Evolutionary conservation across 2,888 invertebrate species (phyloP), one percentile per base, ranked within the genome.

Genomic region (Sarcophaga subvicina): DNA sequence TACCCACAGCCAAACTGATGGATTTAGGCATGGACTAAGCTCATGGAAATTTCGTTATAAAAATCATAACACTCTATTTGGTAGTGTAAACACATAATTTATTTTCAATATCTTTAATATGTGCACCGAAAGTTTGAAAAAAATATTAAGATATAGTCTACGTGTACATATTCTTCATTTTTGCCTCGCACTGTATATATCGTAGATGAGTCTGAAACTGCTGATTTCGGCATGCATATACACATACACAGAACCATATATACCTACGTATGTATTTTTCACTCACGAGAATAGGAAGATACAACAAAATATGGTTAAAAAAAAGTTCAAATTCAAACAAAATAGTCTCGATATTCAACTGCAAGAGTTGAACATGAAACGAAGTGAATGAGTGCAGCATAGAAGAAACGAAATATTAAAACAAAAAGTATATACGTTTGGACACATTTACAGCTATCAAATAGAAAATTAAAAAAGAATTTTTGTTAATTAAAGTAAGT

Each of bases 261-360:
- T 12, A 64, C 22, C 20, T 54, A 54, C 5, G 54, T 54, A 54
- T 14, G 17, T 54, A 17, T 54, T 54, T 54, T 45, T 66, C 60
- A 67, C 83, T 83, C 62, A 83, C 79, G 69, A 86, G 71, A 79
- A 81, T 81, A 73, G 12, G 60, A 81, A 83, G 70, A 87, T 81
- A 87, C 49, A 84, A 84, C 73, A 87, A 67, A 86, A 84, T 78
- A 66, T 76, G 49, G 49, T 70, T 80, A 64, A 79, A 75, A 82
- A 67, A 67, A 66, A 47, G n/a, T 75, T 75, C 54, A 59, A 81
- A 71, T 81, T 81, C 59, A 86, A 82, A 85, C 66, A 81, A 77
- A 82, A 72, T 82, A 76, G 84, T 85, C 77, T 86, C 78, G 87
- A 84, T 82, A 87, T 87, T 85, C 81, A 85, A 75, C 75, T 81